Evolutionary conservation across 2,113 vertebrate species (phyloP).

Genomic region (Oceanites oceanicus): DNA sequence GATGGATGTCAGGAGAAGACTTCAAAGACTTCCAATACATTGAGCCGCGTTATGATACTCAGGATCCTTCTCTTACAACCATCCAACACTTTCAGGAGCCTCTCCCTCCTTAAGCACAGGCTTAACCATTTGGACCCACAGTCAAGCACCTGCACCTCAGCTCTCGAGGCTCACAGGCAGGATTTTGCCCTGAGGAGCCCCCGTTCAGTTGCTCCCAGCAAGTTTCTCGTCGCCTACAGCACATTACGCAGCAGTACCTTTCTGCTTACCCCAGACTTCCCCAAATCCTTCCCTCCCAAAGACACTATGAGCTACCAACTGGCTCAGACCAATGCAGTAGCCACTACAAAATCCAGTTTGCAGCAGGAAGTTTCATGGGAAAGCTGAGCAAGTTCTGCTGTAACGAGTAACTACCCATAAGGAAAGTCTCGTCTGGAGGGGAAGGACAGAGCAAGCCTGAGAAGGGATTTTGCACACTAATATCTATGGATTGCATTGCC

Average conservation of each 20-base stretch:
- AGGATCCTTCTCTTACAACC: constrained; percentile 65
- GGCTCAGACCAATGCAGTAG: neutral
- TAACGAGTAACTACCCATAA: neutral
- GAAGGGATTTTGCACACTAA: neutral
- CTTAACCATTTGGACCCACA: neutral
- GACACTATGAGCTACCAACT: rapidly evolving
- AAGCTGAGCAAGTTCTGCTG: neutral
- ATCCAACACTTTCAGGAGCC: constrained; percentile 44
- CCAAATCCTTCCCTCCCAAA: neutral
- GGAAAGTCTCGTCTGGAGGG: neutral
- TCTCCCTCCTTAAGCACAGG: neutral
- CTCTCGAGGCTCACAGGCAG: neutral
- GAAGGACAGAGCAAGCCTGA: neutral
- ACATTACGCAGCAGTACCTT: neutral
- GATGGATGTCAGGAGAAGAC: constrained; percentile 73
- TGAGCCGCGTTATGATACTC: constrained; percentile 2
- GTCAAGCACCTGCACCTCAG: neutral
- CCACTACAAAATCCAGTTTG: neutral
- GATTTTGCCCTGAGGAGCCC: neutral
- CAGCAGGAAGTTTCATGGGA: neutral
- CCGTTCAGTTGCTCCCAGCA: neutral
- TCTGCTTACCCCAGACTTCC: neutral
- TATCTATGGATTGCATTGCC: neutral
- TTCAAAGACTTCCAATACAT: constrained; percentile 71
- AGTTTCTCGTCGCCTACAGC: neutral